These are phyloP conservation scores for Microvelia longipes DNA, from an alignment of 1,140 invertebrate species.

Conservation along the genomic window DNA sequence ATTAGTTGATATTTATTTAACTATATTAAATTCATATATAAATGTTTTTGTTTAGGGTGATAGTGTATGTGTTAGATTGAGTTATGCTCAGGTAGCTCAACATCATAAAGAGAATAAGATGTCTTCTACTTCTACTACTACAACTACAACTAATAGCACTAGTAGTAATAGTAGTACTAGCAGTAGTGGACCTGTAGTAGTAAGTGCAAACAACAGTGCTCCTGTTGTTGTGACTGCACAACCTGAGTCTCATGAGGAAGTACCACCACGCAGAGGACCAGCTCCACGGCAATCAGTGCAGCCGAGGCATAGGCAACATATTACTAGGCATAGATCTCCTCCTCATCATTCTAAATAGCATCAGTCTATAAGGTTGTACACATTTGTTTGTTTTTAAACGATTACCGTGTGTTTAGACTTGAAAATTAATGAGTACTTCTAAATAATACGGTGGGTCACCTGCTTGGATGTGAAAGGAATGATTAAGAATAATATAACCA, in stretches of 20 bases:
- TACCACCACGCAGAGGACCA: neutral
- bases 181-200: neutral
- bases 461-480: too few species aligned
- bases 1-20: too few species aligned
- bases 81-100: conserved; percentile 71
- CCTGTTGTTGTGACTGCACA: neutral
- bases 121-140: neutral
- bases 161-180: neutral
- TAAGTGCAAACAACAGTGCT: neutral
- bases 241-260: neutral
- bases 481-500: too few species aligned
- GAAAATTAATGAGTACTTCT: too few species aligned
- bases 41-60: conserved; percentile 11
- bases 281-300: neutral
- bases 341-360: neutral
- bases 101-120: conserved; percentile 31
- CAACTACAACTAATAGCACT: neutral
- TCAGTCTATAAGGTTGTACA: neutral
- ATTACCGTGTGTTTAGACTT: too few species aligned
- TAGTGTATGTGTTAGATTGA: conserved; percentile 38
- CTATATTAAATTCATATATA: too few species aligned
- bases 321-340: neutral
- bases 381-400: too few species aligned
- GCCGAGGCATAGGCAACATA: neutral
- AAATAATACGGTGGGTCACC: too few species aligned